Conservation (phyloP, 2,888 invertebrate species). For the Caenorhabditis auriculariae region DNA sequence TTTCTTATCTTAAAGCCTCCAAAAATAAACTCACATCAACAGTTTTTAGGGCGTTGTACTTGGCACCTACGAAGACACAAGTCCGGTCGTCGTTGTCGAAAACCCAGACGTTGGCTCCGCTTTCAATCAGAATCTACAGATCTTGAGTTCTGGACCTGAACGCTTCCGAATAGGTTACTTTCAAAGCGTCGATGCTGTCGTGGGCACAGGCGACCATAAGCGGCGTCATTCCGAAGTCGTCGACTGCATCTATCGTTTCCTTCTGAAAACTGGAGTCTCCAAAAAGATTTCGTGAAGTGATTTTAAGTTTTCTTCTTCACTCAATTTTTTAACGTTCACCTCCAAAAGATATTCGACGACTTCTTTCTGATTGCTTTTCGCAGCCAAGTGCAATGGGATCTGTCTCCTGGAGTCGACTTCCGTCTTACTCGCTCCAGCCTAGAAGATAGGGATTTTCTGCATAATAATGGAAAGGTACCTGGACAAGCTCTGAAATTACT, state of each 20-base stretch:
- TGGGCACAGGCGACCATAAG: slow-evolving; percentile 27
- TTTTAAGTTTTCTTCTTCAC: background rate
- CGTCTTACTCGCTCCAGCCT: slow-evolving; percentile 10
- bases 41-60: slow-evolving; percentile 28
- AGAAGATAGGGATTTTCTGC: background rate
- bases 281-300: too few relatives aligned
- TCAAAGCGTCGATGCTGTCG: slow-evolving; percentile 20
- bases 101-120: slow-evolving; percentile 17
- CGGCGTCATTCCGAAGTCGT: slow-evolving; percentile 35
- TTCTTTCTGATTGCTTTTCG: slow-evolving; percentile 28
- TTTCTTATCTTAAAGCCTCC: background rate
- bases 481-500: slow-evolving; percentile 19
- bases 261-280: background rate
- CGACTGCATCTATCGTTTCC: slow-evolving; percentile 8
- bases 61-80: slow-evolving; percentile 37
- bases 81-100: slow-evolving; percentile 35
- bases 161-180: background rate
- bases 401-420: slow-evolving; percentile 8
- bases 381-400: slow-evolving; percentile 40
- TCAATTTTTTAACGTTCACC: slow-evolving; percentile 4
- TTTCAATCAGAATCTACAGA: slow-evolving; percentile 18
- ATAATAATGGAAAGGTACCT: slow-evolving; percentile 8
- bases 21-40: slow-evolving; percentile 12
- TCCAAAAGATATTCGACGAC: slow-evolving; percentile 32
- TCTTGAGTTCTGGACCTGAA: too few relatives aligned